Base-by-base conservation (phyloP, 2,888 invertebrate genomes). In the Rhabditoides inermis region DNA sequence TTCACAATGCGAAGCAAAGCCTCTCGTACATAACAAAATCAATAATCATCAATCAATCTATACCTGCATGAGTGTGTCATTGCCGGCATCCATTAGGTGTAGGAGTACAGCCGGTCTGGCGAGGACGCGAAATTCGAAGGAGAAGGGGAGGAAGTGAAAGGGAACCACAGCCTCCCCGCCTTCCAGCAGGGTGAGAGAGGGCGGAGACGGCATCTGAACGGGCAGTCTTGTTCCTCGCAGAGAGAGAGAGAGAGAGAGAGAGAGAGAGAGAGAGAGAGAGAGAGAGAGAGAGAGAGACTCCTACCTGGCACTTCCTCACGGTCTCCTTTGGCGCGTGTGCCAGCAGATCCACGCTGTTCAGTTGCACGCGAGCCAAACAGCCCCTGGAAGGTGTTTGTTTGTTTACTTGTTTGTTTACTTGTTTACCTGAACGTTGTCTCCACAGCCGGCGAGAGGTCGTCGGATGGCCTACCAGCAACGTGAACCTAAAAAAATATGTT, bases 101-200 rank as follows among this genome's bases (percentile, higher is more conserved):
- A 71, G 56, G 10, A 71, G 48, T 3, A 58, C 40, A 1, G 59
- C 52, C 15, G 62, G 49, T 15, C 28, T 20, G 2, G 65, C 59
- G 18, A 73, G 56, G 15, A 70, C 41, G 25, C 71, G 66, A 42
- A 73, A 73, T 53, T 73, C 73, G 46, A 73, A 68, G 0, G 70
- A 60, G 40, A 73, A 73, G 5, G 73, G 73, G 10, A 73, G 65
- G 44, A 73, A 73, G 3, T 70, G 65, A 59, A 73, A 73, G 6
- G 72, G 68, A 32, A 73, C 53, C 35, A 61, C 55, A 0, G 69
- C 68, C 3, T 48, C 49, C 0, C 68, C 62, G 18, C 54, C 51
- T 12, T 61, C 55, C 22, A 55, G 57, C 5, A 73, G 58, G 12
- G 73, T 66, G 20, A 73, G 58, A 37, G 73, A 58, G 18, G 64